Conservation (phyloP, 2,113 vertebrate genomes). For the Peromyscus maniculatus region DNA sequence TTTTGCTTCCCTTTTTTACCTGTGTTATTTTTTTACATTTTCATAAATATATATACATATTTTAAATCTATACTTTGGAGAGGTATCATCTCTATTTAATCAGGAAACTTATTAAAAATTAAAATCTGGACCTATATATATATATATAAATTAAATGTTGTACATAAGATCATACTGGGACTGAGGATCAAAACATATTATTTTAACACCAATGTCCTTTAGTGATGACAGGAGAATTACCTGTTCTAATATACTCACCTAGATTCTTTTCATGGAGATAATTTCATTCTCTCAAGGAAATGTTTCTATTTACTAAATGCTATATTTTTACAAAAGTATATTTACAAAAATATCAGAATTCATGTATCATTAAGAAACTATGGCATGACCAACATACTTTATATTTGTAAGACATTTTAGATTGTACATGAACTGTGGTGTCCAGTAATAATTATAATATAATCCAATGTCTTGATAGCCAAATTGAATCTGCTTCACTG, state of each 20-base stretch:
- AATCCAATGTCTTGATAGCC: not conserved
- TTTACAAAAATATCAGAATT: not conserved
- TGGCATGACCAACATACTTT: not conserved
- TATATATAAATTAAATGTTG: not conserved
- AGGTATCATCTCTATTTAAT: no score
- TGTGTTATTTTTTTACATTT: not conserved
- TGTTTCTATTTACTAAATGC: not conserved
- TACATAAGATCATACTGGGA: not conserved
- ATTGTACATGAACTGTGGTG: not conserved
- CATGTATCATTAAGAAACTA: not conserved
- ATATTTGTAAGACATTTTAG: not conserved
- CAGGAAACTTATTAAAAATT: no score
- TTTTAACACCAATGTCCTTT: not conserved
- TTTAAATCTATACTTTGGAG: no score
- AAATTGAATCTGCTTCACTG: not conserved
- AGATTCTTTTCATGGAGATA: not conserved
- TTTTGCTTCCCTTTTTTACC: not conserved
- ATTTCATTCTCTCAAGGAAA: not conserved
- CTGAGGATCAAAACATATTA: not conserved
- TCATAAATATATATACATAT: not conserved
- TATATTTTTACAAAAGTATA: not conserved
- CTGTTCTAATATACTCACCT: not conserved
- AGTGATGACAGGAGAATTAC: not conserved
- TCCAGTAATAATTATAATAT: not conserved
- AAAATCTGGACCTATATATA: no score